Evolutionary conservation across 2,113 vertebrate genomes (phyloP), one percentile per base, ranked within the genome.

Genomic region (Diadophis punctatus): DNA sequence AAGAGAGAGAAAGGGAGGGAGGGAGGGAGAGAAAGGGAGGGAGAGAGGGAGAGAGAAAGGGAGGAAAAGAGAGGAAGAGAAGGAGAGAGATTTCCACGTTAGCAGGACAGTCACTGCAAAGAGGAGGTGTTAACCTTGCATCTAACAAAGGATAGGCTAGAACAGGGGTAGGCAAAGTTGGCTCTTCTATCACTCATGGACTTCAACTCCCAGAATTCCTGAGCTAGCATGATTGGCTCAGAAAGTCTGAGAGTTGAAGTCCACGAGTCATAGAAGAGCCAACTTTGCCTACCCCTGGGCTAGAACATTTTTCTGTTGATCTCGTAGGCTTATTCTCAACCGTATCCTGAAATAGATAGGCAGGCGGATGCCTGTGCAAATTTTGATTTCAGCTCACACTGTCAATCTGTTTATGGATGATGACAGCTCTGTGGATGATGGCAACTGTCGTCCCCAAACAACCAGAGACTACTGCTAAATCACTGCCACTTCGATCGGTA

Each of bases 1-100:
- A n/a, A 3, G 8, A 30, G 8, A 3, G 14, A 53, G 52, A 53
- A 0, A 20, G 5, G 1, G 18, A 52, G 0, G 23, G 20, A 23
- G 1, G 23, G 5, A 2, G 52, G 3, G 18, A 7, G 53, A 0
- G 18, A 5, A 4, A 20, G 18, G 5, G 18, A 55, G 20, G 51
- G 11, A 7, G 53, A 6, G 5, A 6, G 18, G 6, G 16, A 18
- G 20, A 51, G 48, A 1, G 49, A 49, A 9, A 8, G 8, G 8
- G 46, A 46, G 46, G 46, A 46, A 3, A 1, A 8, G 55, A 5
- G 22, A 56, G 22, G 6, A 8, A 6, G 0, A 8, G 20, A 22
- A 20, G 55, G 22, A 8, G 22, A 56, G 22, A 56, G 11, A 14
- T 16, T n/a, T 68, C 30, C 27, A 86, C 30, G 46, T 23, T 0